Evolutionary conservation across 2,113 vertebrate genomes (phyloP).

Genomic region (Ciconia boyciana): DNA sequence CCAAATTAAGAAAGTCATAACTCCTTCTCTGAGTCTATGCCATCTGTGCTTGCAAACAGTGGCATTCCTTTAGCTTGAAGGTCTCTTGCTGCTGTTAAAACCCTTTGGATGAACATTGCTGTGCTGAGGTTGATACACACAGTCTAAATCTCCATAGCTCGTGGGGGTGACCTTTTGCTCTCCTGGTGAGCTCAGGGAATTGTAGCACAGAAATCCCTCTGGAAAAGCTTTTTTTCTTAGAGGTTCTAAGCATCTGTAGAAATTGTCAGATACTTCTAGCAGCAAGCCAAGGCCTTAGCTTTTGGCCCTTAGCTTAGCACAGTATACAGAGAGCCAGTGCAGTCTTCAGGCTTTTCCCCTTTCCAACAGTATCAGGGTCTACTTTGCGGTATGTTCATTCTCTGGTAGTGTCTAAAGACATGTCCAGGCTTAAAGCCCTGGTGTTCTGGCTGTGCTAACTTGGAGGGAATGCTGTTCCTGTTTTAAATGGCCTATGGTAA

Average conservation of each 20-base stretch:
- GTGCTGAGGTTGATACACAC: not conserved
- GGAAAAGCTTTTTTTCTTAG: not conserved
- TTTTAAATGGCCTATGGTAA: not conserved
- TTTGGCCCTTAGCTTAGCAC: not conserved
- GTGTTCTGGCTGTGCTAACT: not conserved
- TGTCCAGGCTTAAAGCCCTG: not conserved
- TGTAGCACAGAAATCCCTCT: not conserved
- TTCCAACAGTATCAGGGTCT: not conserved
- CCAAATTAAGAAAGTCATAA: not conserved
- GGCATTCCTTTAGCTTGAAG: not conserved
- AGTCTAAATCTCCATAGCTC: not conserved
- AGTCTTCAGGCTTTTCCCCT: not conserved
- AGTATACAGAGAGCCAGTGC: accelerated
- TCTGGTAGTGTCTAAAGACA: not conserved
- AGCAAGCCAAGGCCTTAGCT: not conserved
- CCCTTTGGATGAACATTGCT: not conserved
- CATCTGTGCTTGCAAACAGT: not conserved
- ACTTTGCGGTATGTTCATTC: not conserved
- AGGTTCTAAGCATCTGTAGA: not conserved
- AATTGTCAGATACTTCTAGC: not conserved
- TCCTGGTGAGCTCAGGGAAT: not conserved
- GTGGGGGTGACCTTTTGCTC: not conserved
- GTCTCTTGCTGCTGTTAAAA: not conserved
- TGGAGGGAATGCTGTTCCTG: not conserved
- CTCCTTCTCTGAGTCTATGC: not conserved